phyloP scores from a whole-genome alignment of 1,140 invertebrate species.

The Drosophila erecta region DNA sequence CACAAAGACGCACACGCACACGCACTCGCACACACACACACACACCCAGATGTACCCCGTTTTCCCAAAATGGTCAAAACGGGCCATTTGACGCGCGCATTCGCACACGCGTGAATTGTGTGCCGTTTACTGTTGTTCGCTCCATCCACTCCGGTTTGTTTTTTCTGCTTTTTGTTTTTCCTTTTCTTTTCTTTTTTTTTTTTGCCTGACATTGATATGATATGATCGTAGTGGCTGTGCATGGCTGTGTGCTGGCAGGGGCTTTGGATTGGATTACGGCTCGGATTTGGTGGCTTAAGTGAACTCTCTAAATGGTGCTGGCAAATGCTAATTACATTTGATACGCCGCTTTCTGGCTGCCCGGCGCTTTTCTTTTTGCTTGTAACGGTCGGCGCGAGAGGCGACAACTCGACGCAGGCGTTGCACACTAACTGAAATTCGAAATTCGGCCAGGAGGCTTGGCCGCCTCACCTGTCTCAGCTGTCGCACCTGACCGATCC shows the following conservation, averaged over 20 bases:
- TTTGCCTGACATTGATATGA: slow-evolving; percentile 23
- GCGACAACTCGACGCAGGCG: slow-evolving; percentile 47
- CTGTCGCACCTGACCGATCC: slow-evolving; percentile 18
- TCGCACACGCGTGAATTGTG: slow-evolving; percentile 51
- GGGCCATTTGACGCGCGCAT: slow-evolving; percentile 36
- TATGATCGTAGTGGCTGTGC: slow-evolving; percentile 15
- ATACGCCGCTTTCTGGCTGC: slow-evolving; percentile 13
- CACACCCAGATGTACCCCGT: slow-evolving; percentile 4
- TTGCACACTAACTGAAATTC: slow-evolving; percentile 44
- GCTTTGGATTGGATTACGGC: slow-evolving; percentile 14
- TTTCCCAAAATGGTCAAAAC: slow-evolving; percentile 49
- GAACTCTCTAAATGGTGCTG: slow-evolving; percentile 22
- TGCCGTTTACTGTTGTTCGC: slow-evolving; percentile 30
- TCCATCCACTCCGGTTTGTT: slow-evolving; percentile 19
- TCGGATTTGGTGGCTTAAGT: slow-evolving; percentile 18
- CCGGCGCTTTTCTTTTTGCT: neutral
- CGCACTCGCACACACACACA: slow-evolving; percentile 1
- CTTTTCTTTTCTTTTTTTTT: neutral
- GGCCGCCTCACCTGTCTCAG: slow-evolving; percentile 25
- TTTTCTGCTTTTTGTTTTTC: neutral
- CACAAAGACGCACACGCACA: neutral
- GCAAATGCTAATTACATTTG: slow-evolving; percentile 48
- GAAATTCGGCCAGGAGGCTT: slow-evolving; percentile 40
- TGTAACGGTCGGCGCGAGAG: slow-evolving; percentile 31
- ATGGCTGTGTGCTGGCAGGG: slow-evolving; percentile 5